These are phyloP conservation scores for Phyllostomus hastatus DNA, from an alignment of 2,113 vertebrate genomes.

Conservation along the genomic window DNA sequence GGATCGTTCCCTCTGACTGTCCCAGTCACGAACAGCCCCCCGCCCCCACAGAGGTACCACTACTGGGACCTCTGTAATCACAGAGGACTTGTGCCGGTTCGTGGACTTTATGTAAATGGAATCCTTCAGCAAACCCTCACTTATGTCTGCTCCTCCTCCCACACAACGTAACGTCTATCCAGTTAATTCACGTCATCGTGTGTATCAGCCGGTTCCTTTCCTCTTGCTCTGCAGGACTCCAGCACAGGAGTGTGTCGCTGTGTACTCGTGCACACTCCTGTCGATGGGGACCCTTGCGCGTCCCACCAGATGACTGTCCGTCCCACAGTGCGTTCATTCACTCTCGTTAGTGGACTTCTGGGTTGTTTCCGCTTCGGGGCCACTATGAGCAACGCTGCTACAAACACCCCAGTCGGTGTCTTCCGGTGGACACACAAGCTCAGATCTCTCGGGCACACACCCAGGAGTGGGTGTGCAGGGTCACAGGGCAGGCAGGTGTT, in stretches of 20 bases:
- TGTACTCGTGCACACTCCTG: neutral
- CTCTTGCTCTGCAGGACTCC: neutral
- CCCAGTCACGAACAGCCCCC: fast-evolving
- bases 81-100: neutral
- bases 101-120: neutral
- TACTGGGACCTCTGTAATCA: fast-evolving
- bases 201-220: fast-evolving
- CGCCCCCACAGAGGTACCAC: neutral
- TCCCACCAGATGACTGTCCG: fast-evolving
- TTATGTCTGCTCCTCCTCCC: neutral
- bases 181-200: fast-evolving
- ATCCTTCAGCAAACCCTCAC: neutral
- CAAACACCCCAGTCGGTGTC: neutral
- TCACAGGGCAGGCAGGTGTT: neutral
- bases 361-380: neutral
- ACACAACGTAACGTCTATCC: fast-evolving
- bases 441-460: fast-evolving
- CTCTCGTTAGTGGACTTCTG: neutral
- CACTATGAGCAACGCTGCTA: neutral
- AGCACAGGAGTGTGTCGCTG: fast-evolving
- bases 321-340: neutral
- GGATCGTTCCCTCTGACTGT: neutral
- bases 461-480: neutral
- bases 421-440: neutral
- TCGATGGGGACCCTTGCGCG: neutral